phyloP scores from a whole-genome alignment of 2,113 vertebrate genomes.

The Parus major region DNA sequence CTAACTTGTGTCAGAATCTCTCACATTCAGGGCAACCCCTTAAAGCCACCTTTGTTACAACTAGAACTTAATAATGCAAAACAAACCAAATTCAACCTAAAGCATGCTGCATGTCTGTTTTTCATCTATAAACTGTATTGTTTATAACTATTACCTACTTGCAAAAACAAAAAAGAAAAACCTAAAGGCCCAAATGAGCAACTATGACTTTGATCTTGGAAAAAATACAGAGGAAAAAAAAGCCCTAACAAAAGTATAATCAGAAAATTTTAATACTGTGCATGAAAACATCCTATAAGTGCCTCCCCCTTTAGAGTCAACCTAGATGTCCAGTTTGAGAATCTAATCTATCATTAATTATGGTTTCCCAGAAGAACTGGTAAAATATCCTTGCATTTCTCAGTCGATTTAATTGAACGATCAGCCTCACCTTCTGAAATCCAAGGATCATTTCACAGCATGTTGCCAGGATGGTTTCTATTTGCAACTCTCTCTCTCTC shows the following conservation, averaged over 20 bases:
- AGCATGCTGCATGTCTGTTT: background rate
- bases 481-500: background rate
- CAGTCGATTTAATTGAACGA: background rate
- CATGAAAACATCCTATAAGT: background rate
- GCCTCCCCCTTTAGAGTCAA: background rate
- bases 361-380: background rate
- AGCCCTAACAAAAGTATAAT: background rate
- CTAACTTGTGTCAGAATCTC: background rate
- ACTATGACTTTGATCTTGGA: background rate
- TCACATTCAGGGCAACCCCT: background rate
- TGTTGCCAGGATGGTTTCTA: background rate
- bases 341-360: background rate
- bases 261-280: background rate
- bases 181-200: fast-evolving
- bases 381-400: background rate
- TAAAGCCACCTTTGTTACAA: background rate
- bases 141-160: background rate
- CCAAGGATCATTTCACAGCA: background rate
- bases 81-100: background rate
- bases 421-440: background rate
- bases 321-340: background rate
- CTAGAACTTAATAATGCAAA: background rate
- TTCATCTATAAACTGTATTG: background rate
- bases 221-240: background rate
- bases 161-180: background rate